These are phyloP conservation scores for Salvelinus alpinus DNA, from an alignment of 2,113 vertebrate species.

Conservation along the genomic window DNA sequence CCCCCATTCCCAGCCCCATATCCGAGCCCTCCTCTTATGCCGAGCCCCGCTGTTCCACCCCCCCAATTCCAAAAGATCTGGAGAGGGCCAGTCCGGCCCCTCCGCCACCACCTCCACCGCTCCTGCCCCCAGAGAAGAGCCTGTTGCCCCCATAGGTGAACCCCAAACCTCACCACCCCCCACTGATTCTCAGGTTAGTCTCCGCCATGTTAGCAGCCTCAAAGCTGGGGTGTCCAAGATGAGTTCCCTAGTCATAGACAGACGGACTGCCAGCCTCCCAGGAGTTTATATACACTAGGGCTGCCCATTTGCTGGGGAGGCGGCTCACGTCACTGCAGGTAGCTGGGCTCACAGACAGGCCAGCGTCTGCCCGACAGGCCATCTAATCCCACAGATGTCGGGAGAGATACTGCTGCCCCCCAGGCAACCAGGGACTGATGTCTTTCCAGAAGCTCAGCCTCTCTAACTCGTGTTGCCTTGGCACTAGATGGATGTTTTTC, in stretches of 20 bases:
- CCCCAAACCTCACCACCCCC: slow-evolving; percentile 62
- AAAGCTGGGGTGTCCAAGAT: slow-evolving; percentile 39
- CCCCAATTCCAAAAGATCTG: slow-evolving; percentile 33
- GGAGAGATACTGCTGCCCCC: not conserved
- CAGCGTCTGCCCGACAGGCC: slow-evolving; percentile 49
- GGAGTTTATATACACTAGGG: slow-evolving; percentile 43
- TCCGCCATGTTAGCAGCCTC: slow-evolving; percentile 42
- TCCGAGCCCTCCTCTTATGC: slow-evolving; percentile 24
- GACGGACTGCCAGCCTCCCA: not conserved
- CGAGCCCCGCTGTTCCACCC: slow-evolving; percentile 23
- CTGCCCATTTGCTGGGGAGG: slow-evolving; percentile 23
- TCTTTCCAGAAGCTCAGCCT: not conserved
- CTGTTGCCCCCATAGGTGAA: slow-evolving; percentile 61
- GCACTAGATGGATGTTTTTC: not conserved
- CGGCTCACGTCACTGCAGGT: slow-evolving; percentile 14
- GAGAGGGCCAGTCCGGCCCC: slow-evolving; percentile 24
- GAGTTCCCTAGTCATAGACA: not conserved
- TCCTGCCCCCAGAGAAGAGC: slow-evolving; percentile 41
- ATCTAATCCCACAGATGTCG: slow-evolving; percentile 1
- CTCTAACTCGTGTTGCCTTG: not conserved
- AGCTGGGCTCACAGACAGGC: slow-evolving; percentile 14
- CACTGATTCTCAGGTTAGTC: slow-evolving; percentile 45
- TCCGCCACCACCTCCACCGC: slow-evolving; percentile 14
- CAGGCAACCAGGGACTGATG: not conserved
- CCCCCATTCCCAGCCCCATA: not conserved